Base-by-base conservation (phyloP, 1,140 invertebrate genomes). In the Drosophila nasuta region DNA sequence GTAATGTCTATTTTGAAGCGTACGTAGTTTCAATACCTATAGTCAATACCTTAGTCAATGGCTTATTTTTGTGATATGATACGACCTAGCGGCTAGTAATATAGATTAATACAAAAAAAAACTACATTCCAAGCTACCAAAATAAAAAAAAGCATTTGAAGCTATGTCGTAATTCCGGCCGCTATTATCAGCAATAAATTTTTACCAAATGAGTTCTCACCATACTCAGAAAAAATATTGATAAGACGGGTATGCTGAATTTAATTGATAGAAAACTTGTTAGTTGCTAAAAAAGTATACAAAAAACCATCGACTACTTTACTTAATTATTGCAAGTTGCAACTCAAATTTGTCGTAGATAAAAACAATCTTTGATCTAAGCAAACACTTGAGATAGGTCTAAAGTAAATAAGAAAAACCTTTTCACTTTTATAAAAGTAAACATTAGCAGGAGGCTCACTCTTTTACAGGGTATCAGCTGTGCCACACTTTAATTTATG, bases 101-200 rank as follows among this genome's bases (percentile, higher is more conserved):
- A 43, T 63, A 75, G 72, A 75, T 75, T 75, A 75, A 62, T n/a
- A 11, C 11, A 11, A 51, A 25, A 51, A 25, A 25, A 28, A 62
- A 41, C 17, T 15, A 67, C 28, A 35, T 67, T 30, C 17, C 30
- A 41, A 20, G 20, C 13, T 10, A 41, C 45, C 62, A 35, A 52
- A 71, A 67, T 56, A 48, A 38, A 66, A 30, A 62, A 6, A 8
- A 51, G 46, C 52, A 33, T 51, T 57, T 48, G 43, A 35, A 25
- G 1, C 66, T 45, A 63, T 75, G 52, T 59, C 72, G 72, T 75
- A 70, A 75, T 64, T 25, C 43, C 49, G 7, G 30, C 20, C 17
- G 25, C 20, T 41, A 15, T 75, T 75, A 75, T 75, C 72, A 75
- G 72, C 72, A 75, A 75, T 57, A 49, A 60, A 69, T 69, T 57